Evolutionary conservation across 2,797 vertebrate genomes (phyloP), one percentile per base, ranked within the genome.

Genomic region (Hemibagrus guttatus): DNA sequence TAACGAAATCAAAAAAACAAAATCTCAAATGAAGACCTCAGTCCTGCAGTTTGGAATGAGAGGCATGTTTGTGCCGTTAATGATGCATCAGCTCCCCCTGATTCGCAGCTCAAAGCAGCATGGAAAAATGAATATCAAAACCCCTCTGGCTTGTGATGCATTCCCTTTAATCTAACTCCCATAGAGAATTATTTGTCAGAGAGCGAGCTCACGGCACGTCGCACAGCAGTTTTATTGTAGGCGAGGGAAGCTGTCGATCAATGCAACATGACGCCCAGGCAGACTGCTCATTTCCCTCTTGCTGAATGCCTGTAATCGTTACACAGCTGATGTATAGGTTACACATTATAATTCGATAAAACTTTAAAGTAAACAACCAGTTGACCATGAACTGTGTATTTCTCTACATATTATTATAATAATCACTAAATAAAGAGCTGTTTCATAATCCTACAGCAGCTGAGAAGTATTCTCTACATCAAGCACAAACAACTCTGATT

Each of bases 201-300:
- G 84, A 90, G 86, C 76, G 58, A 84, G 88, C 87, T 88, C 76
- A 79, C 31, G 74, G 83, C 46, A 81, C 85, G 88, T 89, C 82
- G 81, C 87, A 90, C 89, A 90, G 86, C 86, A 87, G 85, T 78
- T n/a, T 85, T 85, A 80, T 79, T 88, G 89, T 89, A 88, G 86
- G 89, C 87, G 74, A 83, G 89, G 28, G 54, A 78, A 85, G 87
- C 89, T 88, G 89, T 89, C 82, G 89, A 90, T 91, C 91, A 89
- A 91, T 91, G 86, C 81, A 81, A 89, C 91, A 90, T 69, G 89
- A 90, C 14, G 88, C 87, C 85, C 76, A 69, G 85, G 80, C 87
- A 87, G 75, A 90, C 83, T 83, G 85, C 88, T 91, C 88, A 84
- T 76, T 88, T 86, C 82, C 85, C 84, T 61, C 26, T 52, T 85